Evolutionary conservation across 2,113 vertebrate species (phyloP).

Genomic region (Eudyptes chrysolophus): DNA sequence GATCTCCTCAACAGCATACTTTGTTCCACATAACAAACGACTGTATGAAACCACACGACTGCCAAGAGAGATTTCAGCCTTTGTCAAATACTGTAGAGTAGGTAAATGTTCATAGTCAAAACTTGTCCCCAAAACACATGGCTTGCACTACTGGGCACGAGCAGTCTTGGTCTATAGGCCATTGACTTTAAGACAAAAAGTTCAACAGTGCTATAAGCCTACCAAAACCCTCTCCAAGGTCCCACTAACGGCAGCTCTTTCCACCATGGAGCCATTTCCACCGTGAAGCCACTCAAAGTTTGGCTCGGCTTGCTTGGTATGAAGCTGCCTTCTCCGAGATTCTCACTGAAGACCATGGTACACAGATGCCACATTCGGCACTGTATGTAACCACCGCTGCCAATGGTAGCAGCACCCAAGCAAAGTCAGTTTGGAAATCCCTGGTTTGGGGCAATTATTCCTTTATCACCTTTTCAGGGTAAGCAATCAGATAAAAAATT

Average conservation of each 20-base stretch:
- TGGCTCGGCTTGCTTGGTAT: background rate
- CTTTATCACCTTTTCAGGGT: background rate
- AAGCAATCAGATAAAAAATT: background rate
- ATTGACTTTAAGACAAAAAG: background rate
- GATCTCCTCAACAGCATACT: background rate
- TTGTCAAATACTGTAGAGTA: background rate
- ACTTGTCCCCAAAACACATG: background rate
- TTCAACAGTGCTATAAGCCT: background rate
- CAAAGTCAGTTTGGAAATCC: background rate
- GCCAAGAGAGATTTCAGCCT: background rate
- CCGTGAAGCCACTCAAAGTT: background rate
- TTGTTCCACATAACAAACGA: background rate
- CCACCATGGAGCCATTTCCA: background rate
- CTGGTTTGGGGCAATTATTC: background rate
- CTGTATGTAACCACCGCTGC: accelerated
- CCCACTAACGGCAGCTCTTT: background rate
- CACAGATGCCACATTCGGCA: accelerated
- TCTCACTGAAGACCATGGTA: background rate
- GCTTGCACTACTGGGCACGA: background rate
- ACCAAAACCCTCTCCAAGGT: background rate
- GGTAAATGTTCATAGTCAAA: background rate
- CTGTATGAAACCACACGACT: background rate
- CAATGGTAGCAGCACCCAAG: background rate
- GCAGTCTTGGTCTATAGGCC: background rate
- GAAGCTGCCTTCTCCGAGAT: background rate